A percentile compares a stretch with the other conserved stretches of the same genome.
Conservation (phyloP, 2,797 vertebrate species). For the Netta rufina region DNA sequence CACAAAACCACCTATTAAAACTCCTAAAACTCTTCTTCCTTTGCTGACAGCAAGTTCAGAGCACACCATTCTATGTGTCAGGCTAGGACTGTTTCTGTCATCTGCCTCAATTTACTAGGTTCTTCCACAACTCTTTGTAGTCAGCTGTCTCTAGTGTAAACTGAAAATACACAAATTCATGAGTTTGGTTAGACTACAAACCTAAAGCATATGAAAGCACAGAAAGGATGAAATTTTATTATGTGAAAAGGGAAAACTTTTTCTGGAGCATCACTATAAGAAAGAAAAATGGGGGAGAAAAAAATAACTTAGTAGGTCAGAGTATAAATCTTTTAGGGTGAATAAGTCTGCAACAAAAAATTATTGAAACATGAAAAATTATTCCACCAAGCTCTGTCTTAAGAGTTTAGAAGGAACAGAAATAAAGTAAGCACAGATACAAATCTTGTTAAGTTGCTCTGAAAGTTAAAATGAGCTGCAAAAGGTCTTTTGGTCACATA, state of each 20-base stretch:
- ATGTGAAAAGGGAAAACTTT: background rate
- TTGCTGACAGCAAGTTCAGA: background rate
- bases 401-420: background rate
- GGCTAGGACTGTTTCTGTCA: background rate
- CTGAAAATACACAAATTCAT: background rate
- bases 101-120: background rate
- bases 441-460: background rate
- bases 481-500: background rate
- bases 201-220: background rate
- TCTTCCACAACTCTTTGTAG: background rate
- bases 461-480: background rate
- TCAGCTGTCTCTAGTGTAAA: background rate
- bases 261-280: background rate
- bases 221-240: background rate
- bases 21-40: background rate
- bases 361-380: background rate
- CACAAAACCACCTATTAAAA: background rate
- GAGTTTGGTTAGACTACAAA: background rate
- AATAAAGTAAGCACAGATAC: background rate
- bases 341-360: background rate
- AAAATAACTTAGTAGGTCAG: background rate
- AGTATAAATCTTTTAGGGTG: background rate
- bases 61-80: background rate
- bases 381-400: background rate
- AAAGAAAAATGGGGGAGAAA: background rate